Percentiles rank a stretch among this genome's conserved stretches.
These are phyloP conservation scores for Spisula solida DNA, from an alignment of 2,888 invertebrate species.

Conservation along the genomic window DNA sequence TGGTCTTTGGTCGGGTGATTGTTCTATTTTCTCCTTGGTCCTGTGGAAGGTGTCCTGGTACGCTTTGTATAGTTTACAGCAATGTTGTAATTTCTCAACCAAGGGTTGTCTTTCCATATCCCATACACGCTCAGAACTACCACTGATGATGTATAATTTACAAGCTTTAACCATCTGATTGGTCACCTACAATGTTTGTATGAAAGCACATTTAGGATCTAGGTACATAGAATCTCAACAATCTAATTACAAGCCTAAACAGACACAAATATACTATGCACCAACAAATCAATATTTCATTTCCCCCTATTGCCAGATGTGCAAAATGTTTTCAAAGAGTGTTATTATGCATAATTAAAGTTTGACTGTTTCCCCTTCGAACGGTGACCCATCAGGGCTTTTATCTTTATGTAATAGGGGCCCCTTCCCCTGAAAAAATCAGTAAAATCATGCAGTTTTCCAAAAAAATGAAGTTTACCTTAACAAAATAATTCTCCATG, in stretches of 20 bases:
- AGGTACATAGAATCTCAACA: background rate
- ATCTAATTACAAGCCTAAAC: too few relatives aligned
- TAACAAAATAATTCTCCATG: too few relatives aligned
- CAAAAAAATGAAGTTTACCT: too few relatives aligned
- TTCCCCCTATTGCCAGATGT: too few relatives aligned
- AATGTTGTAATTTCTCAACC: conserved; percentile 88
- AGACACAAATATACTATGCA: too few relatives aligned
- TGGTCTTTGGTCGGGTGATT: conserved; percentile 81
- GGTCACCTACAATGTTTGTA: conserved; percentile 81
- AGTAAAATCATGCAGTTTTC: too few relatives aligned
- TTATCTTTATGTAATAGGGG: too few relatives aligned
- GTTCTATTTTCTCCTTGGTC: conserved; percentile 86
- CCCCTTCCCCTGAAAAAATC: too few relatives aligned
- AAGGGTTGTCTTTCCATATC: conserved; percentile 80
- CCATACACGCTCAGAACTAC: conserved; percentile 83
- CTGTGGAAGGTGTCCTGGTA: conserved; percentile 90
- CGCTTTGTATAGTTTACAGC: conserved; percentile 89
- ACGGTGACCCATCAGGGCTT: too few relatives aligned
- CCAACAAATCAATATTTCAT: too few relatives aligned
- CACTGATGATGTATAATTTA: conserved; percentile 84
- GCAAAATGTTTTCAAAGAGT: too few relatives aligned
- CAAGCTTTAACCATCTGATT: conserved; percentile 87
- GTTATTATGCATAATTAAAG: background rate
- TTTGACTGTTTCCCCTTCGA: too few relatives aligned
- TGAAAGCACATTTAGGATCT: background rate